Percentiles rank a stretch among this genome's conserved stretches.
Evolutionary conservation across 2,888 invertebrate genomes (phyloP).

Genomic region (Labia minor): DNA sequence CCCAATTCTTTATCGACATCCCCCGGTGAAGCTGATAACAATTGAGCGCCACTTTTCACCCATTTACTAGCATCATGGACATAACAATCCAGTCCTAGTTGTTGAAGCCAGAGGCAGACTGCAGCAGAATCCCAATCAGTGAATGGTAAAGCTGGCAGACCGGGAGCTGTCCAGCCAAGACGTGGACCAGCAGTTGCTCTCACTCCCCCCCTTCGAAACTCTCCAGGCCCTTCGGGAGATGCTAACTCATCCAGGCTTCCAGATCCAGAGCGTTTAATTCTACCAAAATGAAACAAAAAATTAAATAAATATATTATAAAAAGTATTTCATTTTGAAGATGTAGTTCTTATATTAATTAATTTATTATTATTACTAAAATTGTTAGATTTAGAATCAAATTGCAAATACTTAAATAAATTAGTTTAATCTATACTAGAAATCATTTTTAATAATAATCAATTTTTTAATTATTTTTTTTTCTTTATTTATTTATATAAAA

Average conservation of each 20-base stretch:
- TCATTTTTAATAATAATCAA: too few species aligned
- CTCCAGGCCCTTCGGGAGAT: constrained; percentile 41
- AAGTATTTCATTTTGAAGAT: too few species aligned
- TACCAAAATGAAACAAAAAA: constrained; percentile 28
- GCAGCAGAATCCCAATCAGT: constrained; percentile 70
- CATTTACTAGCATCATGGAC: constrained; percentile 68
- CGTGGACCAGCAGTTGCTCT: constrained; percentile 63
- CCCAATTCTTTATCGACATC: constrained; percentile 84
- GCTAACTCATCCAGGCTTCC: constrained; percentile 52
- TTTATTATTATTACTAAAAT: too few species aligned
- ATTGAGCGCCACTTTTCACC: constrained; percentile 67
- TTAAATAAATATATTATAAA: too few species aligned
- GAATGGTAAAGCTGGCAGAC: constrained; percentile 48
- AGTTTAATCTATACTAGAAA: too few species aligned
- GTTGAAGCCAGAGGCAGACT: constrained; percentile 70
- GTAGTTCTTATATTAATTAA: too few species aligned
- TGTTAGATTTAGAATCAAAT: too few species aligned
- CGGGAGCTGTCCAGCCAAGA: constrained; percentile 46
- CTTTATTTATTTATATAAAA: too few species aligned
- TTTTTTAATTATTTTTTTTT: too few species aligned
- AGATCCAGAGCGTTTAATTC: constrained; percentile 56
- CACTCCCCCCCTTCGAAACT: constrained; percentile 58
- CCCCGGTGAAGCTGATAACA: constrained; percentile 64
- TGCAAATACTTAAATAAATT: too few species aligned
- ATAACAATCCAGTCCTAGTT: constrained; percentile 66